These are phyloP conservation scores for Notothenia rossii DNA, from an alignment of 2,113 vertebrate species.

Conservation along the genomic window DNA sequence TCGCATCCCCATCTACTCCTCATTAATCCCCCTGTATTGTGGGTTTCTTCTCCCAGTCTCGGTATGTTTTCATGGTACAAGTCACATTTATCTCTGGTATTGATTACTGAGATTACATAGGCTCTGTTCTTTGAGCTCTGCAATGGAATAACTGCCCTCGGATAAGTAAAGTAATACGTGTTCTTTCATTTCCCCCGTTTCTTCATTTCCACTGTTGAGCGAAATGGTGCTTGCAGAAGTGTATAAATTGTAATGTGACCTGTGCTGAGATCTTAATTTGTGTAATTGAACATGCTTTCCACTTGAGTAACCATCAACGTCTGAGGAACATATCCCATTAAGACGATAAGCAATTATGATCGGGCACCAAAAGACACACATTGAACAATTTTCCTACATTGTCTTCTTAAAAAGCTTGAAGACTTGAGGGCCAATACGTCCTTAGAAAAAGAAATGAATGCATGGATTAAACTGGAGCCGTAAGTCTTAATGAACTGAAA, in stretches of 20 bases:
- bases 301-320: conserved; percentile 41
- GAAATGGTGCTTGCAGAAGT: conserved; percentile 21
- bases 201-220: conserved; percentile 10
- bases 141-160: conserved; percentile 65
- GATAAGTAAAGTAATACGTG: conserved; percentile 61
- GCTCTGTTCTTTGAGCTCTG: conserved; percentile 54
- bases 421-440: neutral
- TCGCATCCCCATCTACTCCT: conserved; percentile 21
- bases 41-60: conserved; percentile 31
- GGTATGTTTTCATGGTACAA: conserved; percentile 59
- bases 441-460: conserved; percentile 4
- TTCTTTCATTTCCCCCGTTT: conserved; percentile 30
- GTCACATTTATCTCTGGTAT: conserved; percentile 65
- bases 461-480: neutral
- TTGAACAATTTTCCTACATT: neutral
- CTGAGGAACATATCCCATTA: conserved; percentile 36
- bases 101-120: conserved; percentile 60
- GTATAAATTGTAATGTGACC: conserved; percentile 40
- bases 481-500: neutral
- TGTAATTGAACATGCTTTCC: conserved; percentile 32
- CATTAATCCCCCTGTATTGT: conserved; percentile 61
- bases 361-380: neutral
- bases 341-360: conserved; percentile 8
- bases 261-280: conserved; percentile 29
- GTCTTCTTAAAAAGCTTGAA: neutral